Evolutionary conservation across 1,140 invertebrate genomes (phyloP).

Genomic region (Hormaphis cornu): DNA sequence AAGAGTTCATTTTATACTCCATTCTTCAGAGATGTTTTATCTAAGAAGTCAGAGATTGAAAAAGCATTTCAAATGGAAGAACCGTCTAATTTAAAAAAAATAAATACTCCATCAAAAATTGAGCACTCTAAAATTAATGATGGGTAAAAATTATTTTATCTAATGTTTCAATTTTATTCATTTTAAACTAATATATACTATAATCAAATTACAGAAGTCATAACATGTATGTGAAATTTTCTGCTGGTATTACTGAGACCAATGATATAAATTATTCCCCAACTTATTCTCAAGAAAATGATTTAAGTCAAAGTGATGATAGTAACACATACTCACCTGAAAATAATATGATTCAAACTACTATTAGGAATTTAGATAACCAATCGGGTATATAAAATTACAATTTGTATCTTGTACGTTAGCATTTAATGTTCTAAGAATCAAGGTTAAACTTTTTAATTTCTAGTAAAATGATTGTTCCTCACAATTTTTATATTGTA

Average conservation of each 20-base stretch:
- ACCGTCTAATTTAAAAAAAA: slow-evolving; percentile 44
- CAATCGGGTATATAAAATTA: neutral
- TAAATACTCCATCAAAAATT: slow-evolving; percentile 41
- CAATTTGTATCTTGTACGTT: neutral
- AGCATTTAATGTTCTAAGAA: too few relatives aligned
- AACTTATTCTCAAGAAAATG: slow-evolving; percentile 43
- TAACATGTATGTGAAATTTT: slow-evolving; percentile 38
- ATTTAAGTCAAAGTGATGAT: slow-evolving; percentile 53
- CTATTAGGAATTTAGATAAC: slow-evolving; percentile 9
- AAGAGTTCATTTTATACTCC: slow-evolving; percentile 89
- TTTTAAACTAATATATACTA: neutral
- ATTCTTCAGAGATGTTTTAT: slow-evolving; percentile 93
- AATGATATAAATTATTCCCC: slow-evolving; percentile 46
- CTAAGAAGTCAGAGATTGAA: slow-evolving; percentile 89
- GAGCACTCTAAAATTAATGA: slow-evolving; percentile 40
- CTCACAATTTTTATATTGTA: too few relatives aligned
- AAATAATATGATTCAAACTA: slow-evolving; percentile 39
- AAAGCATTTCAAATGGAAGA: slow-evolving; percentile 85
- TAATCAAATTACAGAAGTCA: too few relatives aligned
- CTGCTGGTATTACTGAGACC: slow-evolving; percentile 40
- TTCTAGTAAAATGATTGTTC: too few relatives aligned
- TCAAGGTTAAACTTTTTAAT: too few relatives aligned
- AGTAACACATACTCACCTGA: slow-evolving; percentile 60
- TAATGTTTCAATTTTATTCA: neutral
- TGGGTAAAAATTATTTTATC: slow-evolving; percentile 39